Evolutionary conservation across 35 echinoderm and acorn worm genomes (phyloP), one percentile per base, ranked within the genome.

Genomic region (Ophioderma brevispina): DNA sequence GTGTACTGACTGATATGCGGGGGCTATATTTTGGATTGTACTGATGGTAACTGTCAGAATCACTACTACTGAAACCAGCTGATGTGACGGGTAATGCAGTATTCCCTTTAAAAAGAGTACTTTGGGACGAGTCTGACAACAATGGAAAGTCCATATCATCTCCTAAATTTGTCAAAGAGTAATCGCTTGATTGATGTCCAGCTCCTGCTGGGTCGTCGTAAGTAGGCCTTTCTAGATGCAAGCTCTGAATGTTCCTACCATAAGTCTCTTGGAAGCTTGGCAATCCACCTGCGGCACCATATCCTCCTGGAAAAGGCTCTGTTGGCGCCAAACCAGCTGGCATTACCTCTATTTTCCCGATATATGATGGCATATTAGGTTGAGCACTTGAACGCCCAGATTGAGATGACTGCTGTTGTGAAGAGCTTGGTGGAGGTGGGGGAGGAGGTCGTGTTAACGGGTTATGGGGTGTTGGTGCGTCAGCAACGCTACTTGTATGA

Each of bases 211-310:
- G 41, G 37, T 93, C 86, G 35, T 88, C 92, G 76, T 84, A 93
- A 42, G 81, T 38, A 30, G 78, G 31, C 5, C 92, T 55, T 31
- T 87, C 85, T 77, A 78, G 37, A 41, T 39, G 75, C 33, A 88
- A 81, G 31, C 87, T 85, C 40, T 76, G 79, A 35, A 55, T 36
- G 80, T 63, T 93, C 36, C 38, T 40, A 28, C 92, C 92, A 50
- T 93, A 93, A 25, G 92, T 93, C 36, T 93, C 92, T 64, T 93
- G 86, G 37, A 93, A 93, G 89, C 92, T 93, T 38, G 92, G 92
- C 55, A 92, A 78, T 34, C 63, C 63, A 37, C 83, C 83, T 13
- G 52, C 52, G 23, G 35, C 83, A 59, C 63, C 52, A 28, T 31
- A 64, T 18, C 49, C 83, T 64, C 63, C 49, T 35, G 63, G n/a